Evolutionary conservation across 2,113 vertebrate species (phyloP).

Genomic region (Melanerpes formicivorus): DNA sequence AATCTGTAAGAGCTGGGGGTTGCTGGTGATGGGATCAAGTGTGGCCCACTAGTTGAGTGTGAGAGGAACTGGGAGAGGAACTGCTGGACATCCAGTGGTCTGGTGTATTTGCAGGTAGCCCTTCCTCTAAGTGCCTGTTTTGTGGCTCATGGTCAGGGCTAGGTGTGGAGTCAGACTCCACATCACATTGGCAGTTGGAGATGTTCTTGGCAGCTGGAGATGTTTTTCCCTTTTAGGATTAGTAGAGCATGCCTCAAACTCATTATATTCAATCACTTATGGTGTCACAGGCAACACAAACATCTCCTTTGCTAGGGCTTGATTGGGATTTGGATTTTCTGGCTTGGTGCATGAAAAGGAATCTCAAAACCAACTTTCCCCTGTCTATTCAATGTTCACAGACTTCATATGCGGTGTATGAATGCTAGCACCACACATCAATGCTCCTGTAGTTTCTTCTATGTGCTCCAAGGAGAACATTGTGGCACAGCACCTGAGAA

Average conservation of each 20-base stretch:
- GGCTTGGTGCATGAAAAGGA: background rate
- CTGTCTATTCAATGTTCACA: background rate
- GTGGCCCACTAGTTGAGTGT: background rate
- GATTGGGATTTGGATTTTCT: accelerated
- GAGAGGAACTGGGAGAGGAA: background rate
- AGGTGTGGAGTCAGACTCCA: background rate
- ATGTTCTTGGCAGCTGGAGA: background rate
- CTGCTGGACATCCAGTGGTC: background rate
- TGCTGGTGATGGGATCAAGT: background rate
- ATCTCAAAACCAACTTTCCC: background rate
- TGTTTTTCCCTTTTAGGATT: background rate
- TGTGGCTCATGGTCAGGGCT: background rate
- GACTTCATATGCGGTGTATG: background rate
- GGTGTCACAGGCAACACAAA: background rate
- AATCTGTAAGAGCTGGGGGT: background rate
- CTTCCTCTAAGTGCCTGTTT: background rate
- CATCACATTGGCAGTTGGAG: background rate
- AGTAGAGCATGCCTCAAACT: background rate
- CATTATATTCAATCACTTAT: background rate
- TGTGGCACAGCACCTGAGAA: background rate
- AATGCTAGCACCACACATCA: background rate
- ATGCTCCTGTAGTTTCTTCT: background rate
- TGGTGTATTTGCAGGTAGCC: background rate
- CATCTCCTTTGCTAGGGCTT: background rate
- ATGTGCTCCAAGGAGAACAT: background rate